These are phyloP conservation scores for Hydrotaea diabolus DNA, from an alignment of 2,888 invertebrate species.

Conservation along the genomic window DNA sequence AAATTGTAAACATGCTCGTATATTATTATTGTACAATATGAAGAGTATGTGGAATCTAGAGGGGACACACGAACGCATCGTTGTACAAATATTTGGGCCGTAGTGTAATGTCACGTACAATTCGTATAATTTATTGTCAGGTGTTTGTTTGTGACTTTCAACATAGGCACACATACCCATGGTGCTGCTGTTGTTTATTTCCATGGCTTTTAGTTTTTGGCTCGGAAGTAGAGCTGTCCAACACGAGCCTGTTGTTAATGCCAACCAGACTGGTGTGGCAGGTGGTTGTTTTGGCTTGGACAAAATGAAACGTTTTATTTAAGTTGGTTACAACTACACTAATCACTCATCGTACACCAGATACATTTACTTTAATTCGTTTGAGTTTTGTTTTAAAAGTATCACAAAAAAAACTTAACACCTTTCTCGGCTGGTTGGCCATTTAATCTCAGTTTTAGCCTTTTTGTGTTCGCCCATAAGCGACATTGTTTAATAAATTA, in stretches of 20 bases:
- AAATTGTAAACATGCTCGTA: background rate
- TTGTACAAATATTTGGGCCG: background rate
- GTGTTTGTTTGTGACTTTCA: constrained; percentile 59
- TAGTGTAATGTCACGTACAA: constrained; percentile 56
- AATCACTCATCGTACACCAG: background rate
- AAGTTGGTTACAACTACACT: background rate
- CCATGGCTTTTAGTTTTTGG: background rate
- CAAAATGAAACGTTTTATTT: background rate
- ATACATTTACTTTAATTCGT: background rate
- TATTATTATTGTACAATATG: background rate
- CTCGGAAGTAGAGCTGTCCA: no score
- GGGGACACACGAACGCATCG: background rate
- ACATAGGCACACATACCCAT: no score
- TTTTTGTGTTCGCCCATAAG: background rate
- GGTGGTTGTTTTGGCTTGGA: background rate
- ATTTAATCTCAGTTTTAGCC: background rate
- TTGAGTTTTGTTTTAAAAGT: background rate
- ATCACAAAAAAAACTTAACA: background rate
- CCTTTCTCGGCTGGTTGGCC: background rate
- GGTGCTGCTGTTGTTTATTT: background rate
- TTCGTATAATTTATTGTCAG: constrained; percentile 63
- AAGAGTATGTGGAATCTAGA: background rate
- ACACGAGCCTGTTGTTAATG: constrained; percentile 23
- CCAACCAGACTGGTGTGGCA: constrained; percentile 31
- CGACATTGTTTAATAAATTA: background rate